A percentile compares a stretch with the other conserved stretches of the same genome.
Evolutionary conservation across 2,888 invertebrate genomes (phyloP).

Genomic region (Mythimna albipuncta): DNA sequence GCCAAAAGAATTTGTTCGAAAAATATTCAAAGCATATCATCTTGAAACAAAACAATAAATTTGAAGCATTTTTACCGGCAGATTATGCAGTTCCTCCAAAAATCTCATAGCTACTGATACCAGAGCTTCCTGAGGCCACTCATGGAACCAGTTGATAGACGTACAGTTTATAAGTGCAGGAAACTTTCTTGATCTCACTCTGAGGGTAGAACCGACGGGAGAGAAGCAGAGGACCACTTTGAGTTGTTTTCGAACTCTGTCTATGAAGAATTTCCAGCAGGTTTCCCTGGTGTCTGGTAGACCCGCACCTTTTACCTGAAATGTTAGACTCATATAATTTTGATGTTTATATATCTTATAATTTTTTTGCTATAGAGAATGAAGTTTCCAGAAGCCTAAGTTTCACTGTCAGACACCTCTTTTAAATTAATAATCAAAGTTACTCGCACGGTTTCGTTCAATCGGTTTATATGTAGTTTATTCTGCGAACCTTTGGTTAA

Average conservation of each 20-base stretch:
- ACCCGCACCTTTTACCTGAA: slow-evolving; percentile 95
- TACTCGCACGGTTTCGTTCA: too few relatives aligned
- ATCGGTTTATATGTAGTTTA: too few relatives aligned
- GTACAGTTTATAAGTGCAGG: slow-evolving; percentile 99
- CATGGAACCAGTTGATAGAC: slow-evolving; percentile 99
- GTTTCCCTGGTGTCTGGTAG: slow-evolving; percentile 98
- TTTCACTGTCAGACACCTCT: neutral
- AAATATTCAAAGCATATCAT: too few relatives aligned
- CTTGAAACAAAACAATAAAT: neutral
- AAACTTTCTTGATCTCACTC: slow-evolving; percentile 98
- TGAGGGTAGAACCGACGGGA: slow-evolving; percentile 98
- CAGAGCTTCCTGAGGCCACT: slow-evolving; percentile 99
- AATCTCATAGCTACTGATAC: slow-evolving; percentile 98
- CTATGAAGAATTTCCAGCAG: slow-evolving; percentile 99
- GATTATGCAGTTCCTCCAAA: slow-evolving; percentile 94
- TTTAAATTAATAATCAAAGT: too few relatives aligned
- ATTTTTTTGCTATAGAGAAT: neutral
- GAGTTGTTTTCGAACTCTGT: slow-evolving; percentile 96
- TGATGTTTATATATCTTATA: neutral
- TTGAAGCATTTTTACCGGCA: slow-evolving; percentile 91
- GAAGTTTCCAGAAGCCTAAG: neutral
- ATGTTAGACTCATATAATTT: neutral
- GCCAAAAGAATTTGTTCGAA: neutral
- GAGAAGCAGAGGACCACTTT: slow-evolving; percentile 99
- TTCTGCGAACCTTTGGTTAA: too few relatives aligned